These are phyloP conservation scores for Chroicocephalus ridibundus DNA, from an alignment of 2,113 vertebrate genomes.

Conservation along the genomic window DNA sequence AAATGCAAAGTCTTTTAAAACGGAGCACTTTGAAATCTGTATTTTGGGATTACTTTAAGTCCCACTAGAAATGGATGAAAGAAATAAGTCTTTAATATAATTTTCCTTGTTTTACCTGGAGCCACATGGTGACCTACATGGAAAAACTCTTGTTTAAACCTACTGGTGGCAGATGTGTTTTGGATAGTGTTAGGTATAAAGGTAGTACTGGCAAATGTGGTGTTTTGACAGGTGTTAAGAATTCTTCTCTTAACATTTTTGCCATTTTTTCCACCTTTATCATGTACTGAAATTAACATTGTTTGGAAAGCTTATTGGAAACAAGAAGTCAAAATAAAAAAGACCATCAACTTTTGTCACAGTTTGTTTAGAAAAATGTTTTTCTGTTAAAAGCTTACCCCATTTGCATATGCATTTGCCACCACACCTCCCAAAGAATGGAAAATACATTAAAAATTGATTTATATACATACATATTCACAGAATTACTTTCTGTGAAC, in stretches of 20 bases:
- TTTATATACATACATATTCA: not conserved
- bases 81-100: not conserved
- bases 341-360: not conserved
- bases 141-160: not conserved
- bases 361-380: not conserved
- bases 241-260: not conserved
- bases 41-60: constrained; percentile 5
- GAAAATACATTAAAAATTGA: constrained; percentile 22
- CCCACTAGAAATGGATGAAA: not conserved
- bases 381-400: not conserved
- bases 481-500: constrained; percentile 1
- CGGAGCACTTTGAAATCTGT: not conserved
- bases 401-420: not conserved
- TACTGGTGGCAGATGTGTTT: not conserved
- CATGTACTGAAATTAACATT: not conserved
- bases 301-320: not conserved
- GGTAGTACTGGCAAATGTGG: not conserved
- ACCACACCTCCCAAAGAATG: not conserved
- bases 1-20: not conserved
- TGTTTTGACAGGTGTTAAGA: not conserved
- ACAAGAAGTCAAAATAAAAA: not conserved
- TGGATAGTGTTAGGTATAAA: not conserved
- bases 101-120: not conserved
- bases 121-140: not conserved
- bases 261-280: not conserved